Base-by-base conservation (phyloP, 1,140 invertebrate genomes). In the Augochlora pura region DNA sequence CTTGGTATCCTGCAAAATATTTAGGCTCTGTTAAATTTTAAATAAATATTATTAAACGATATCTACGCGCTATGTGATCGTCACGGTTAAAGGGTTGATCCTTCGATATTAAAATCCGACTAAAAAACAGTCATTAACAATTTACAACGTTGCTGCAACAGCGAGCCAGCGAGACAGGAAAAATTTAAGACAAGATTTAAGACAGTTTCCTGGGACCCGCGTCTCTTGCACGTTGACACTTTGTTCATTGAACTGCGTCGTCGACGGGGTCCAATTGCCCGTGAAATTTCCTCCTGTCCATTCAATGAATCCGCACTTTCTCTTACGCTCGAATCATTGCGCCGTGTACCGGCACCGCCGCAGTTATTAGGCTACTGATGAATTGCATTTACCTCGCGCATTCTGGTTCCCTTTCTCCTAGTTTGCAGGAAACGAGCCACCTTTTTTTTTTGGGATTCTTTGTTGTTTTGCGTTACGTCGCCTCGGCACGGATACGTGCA, bases 261-360 rank as follows among this genome's bases (percentile, higher is more conserved):
- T 67, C 52, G 62, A 65, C 25, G 52, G 67, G 38, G 39, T 49
- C 65, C 80, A 64, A 76, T 80, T 75, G 63, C 42, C 83, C 73
- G 57, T 83, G 76, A 86, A 86, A 85, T 85, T 83, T 23, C 14
- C 54, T 70, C 63, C 59, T 71, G 46, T 67, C 25, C 39, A 77
- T 80, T 77, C 72, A 80, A 86, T 74, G 80, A 80, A 83, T 70
- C 57, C 27, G n/a, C 57, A 75, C 85, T 86, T 85, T 86, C 85
- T 83, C 72, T 70, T 42, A 18, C 21, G 23, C 18, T 27, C 3
- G 46, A 23, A 25, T 32, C 72, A 32, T 65, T 54, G 39, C 21
- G 27, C n/a, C n/a, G 18, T 27, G 52, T 38, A 46, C 49, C 27
- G 42, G 8, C 32, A 32, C 38, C 12, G 16, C 39, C 57, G 7